Conservation (phyloP, 2,113 vertebrate genomes). For the Mormyrus iriodes region DNA sequence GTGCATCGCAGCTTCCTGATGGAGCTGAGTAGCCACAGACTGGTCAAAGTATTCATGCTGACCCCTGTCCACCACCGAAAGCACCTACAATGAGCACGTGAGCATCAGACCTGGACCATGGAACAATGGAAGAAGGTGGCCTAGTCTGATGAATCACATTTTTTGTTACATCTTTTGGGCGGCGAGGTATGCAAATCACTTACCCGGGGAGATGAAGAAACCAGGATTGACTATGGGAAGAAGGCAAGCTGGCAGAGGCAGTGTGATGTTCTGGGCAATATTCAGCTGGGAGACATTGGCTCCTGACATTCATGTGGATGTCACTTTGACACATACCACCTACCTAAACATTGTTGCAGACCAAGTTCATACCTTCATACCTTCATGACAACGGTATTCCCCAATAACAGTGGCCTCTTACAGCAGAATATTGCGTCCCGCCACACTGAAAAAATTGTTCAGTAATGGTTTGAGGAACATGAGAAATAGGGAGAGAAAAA, state of each 20-base stretch:
- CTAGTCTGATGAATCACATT: neutral
- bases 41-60: neutral
- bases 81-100: neutral
- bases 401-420: neutral
- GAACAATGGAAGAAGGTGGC: neutral
- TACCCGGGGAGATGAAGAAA: neutral
- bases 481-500: too few species aligned
- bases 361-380: too few species aligned
- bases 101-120: neutral
- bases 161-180: neutral
- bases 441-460: neutral
- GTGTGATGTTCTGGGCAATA: neutral
- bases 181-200: neutral
- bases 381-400: neutral
- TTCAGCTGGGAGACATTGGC: neutral
- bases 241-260: neutral
- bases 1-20: neutral
- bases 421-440: neutral
- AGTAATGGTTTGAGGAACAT: neutral
- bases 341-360: neutral
- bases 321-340: neutral
- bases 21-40: neutral
- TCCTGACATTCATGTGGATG: neutral
- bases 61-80: neutral
- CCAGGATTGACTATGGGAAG: neutral